Conservation (phyloP, 30 jellyfish, hydroid and myxozoan species). For the Aurelia sp. region DNA sequence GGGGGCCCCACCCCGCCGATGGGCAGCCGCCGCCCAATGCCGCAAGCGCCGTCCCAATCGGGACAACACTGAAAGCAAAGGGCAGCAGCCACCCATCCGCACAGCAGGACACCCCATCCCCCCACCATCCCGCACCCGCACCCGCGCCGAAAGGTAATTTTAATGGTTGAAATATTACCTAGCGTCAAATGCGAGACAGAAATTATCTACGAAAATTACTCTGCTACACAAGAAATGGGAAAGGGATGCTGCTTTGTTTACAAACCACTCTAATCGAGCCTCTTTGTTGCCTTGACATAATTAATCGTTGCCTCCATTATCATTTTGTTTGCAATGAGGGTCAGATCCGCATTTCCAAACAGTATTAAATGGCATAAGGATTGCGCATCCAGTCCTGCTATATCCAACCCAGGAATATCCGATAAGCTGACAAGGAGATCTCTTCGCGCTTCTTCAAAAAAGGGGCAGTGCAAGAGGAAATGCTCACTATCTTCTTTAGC, state of each 20-base stretch:
- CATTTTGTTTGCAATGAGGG: conserved; percentile 63
- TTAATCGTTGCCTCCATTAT: conserved; percentile 54
- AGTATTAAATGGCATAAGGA: conserved; percentile 47
- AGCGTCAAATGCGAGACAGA: conserved; percentile 12
- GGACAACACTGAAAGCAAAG: not conserved
- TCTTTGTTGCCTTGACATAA: conserved; percentile 47
- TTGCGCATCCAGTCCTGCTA: conserved; percentile 63
- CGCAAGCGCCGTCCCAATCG: not conserved
- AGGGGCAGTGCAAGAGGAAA: conserved; percentile 1
- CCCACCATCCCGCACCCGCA: no score
- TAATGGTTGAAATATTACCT: not conserved
- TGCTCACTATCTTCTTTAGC: conserved; percentile 8
- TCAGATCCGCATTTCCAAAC: conserved; percentile 59
- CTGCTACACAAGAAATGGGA: conserved; percentile 3
- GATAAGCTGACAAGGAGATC: conserved; percentile 59
- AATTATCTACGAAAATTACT: conserved; percentile 7
- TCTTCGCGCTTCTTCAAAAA: conserved; percentile 42
- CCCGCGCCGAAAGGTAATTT: no score
- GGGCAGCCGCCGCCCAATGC: conserved; percentile 1
- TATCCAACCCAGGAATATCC: conserved; percentile 54
- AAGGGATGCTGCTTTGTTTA: conserved; percentile 46
- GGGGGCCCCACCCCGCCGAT: not conserved
- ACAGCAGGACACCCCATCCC: not conserved
- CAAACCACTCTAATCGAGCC: conserved; percentile 41
- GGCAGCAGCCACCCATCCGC: conserved; percentile 2